Base-by-base conservation (phyloP, 2,113 vertebrate species). In the Perca flavescens region DNA sequence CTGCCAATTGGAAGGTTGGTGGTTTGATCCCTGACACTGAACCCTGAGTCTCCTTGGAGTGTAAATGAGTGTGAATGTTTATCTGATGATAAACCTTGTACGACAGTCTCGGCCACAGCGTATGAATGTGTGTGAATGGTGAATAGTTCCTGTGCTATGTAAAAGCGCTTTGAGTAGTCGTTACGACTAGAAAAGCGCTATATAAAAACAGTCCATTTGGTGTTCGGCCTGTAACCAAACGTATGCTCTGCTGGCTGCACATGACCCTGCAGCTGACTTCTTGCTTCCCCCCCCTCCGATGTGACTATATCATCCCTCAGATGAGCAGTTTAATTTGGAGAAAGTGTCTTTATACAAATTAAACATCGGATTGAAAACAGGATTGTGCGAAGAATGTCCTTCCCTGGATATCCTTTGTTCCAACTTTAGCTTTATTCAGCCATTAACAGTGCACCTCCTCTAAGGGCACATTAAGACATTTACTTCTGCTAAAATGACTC, bases 221-320 rank as follows among this genome's bases (percentile, higher is more conserved):
- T n/a, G 2, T 4, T 53, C 36, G 6, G 3, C 47, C 52, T 34
- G 15, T 56, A 71, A 66, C 62, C 16, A 53, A 70, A 66, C 34
- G 25, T 77, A 70, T 60, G 46, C 53, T 5, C 70, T 60, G 50
- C 53, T 5, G 34, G 34, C 54, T 63, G 2, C 62, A 68, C 11
- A 25, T 64, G 72, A 88, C 46, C 36, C 40, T 11, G 61, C 67
- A 67, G 17, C 72, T 58, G 68, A 69, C 7, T n/a, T 31, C 6
- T 14, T n/a, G n/a, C n/a, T n/a, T n/a, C n/a, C n/a, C n/a, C n/a
- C n/a, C n/a, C n/a, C n/a, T n/a, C n/a, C 21, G 5, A 17, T 17
- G 13, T 50, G n/a, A 34, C 5, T 34, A 34, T 46, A 34, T 53
- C 34, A 10, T 56, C 19, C 12, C 14, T 56, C n/a, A 69, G 13